Evolutionary conservation across 2,113 vertebrate species (phyloP), one percentile per base, ranked within the genome.

Genomic region (Erinaceus europaeus): DNA sequence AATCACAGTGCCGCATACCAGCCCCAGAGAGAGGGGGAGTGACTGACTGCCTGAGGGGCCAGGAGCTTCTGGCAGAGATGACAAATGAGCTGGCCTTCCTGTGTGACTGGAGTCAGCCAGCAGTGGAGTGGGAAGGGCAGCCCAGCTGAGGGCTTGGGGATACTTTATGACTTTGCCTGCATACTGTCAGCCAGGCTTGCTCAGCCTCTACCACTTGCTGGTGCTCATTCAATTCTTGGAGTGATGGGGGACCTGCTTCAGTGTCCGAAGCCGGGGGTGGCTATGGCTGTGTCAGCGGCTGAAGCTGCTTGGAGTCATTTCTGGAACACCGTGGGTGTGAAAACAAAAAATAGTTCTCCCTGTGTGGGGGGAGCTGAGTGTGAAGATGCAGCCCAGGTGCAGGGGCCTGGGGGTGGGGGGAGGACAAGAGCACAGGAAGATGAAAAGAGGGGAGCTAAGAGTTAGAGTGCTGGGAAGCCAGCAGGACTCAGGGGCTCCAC

Each of bases 341-440:
- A n/a, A 90, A 77, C 77, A 73, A 73, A 80, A 88, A 72, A 62
- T 44, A 78, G 69, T 62, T 86, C n/a, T 72, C 83, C 29, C 21
- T 59, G 53, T 21, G 15, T 68, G 57, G 69, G 55, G n/a, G 57
- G 72, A 32, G 50, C 29, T 68, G 80, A 69, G 0, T 42, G 14
- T 32, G 59, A 4, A 5, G 21, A 1, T 25, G 62, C n/a, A n/a
- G 62, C 69, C 61, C 53, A 27, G 75, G 59, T 14, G n/a, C 71
- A n/a, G 55, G 36, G 17, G 32, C 7, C 5, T 4, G n/a, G 7
- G n/a, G 15, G 11, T 15, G 59, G 29, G 4, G 11, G 59, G n/a
- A 9, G 32, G 32, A 21, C 55, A 59, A 18, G 61, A 62, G 61
- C n/a, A 6, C 44, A 38, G 32, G 74, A 59, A 0, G 6, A 62